Conservation (phyloP, 1,140 invertebrate species). For the Sesamia nonagrioides region DNA sequence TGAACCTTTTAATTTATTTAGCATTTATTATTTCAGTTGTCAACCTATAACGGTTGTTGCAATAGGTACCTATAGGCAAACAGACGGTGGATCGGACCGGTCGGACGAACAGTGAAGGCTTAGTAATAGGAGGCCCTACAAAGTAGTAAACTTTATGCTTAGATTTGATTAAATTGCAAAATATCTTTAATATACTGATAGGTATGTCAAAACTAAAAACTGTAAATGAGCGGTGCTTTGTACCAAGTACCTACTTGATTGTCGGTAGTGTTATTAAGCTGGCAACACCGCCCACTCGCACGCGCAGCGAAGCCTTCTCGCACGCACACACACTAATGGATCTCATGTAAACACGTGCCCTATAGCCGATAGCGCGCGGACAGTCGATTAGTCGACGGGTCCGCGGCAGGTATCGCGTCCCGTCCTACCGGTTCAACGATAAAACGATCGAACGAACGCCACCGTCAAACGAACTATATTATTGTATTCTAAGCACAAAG, state of each 20-base stretch:
- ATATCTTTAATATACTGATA: too few species aligned
- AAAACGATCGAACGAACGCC: slow-evolving; percentile 67
- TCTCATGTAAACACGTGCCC: slow-evolving; percentile 58
- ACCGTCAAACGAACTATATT: slow-evolving; percentile 55
- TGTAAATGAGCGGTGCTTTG: too few species aligned
- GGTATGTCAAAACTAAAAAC: too few species aligned
- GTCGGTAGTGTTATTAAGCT: slow-evolving; percentile 32
- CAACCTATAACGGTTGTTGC: too few species aligned
- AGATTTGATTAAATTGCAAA: too few species aligned
- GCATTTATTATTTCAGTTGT: too few species aligned
- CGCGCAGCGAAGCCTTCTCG: slow-evolving; percentile 63
- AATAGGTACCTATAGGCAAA: too few species aligned
- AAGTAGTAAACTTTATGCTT: too few species aligned
- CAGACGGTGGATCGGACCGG: too few species aligned
- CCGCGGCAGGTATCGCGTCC: slow-evolving; percentile 64
- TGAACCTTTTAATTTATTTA: too few species aligned
- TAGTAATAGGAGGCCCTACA: too few species aligned
- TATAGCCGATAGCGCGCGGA: slow-evolving; percentile 62
- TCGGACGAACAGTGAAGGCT: too few species aligned
- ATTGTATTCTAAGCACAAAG: slow-evolving; percentile 50
- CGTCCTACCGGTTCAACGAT: slow-evolving; percentile 64
- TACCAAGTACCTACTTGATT: background rate
- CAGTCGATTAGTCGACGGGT: slow-evolving; percentile 69
- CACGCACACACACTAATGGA: slow-evolving; percentile 60
- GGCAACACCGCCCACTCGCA: slow-evolving; percentile 59